Base-by-base conservation (phyloP, 2,113 vertebrate species). In the Oryctolagus cuniculus region DNA sequence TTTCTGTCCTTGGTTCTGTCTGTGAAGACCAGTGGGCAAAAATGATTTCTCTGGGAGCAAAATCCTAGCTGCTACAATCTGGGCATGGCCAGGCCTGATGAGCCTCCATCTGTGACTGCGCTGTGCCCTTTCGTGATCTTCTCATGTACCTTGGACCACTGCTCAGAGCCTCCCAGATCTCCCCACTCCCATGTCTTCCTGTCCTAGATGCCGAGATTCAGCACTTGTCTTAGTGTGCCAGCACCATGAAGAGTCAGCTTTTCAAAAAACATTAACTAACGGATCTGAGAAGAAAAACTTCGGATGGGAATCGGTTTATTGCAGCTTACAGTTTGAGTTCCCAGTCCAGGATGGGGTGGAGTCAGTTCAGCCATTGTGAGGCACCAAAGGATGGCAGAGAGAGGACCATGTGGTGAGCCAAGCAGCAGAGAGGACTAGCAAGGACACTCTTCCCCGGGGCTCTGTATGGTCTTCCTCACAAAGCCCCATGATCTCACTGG, bases 291-390 rank as follows among this genome's bases (percentile, higher is more conserved):
- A 19, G 55, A 58, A 58, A 15, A 58, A 19, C 19, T 58, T 58
- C 19, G 55, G 55, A 58, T 15, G 55, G 55, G 19, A 58, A 19
- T 58, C 19, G 55, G 55, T 44, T 44, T 44, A 44, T 44, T 44
- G 44, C 5, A 44, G 44, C 44, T 44, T 44, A 44, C 5, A 44
- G 44, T 44, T 44, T 44, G 55, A 58, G 55, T 16, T 58, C 55
- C 15, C 12, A 58, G 55, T 17, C 15, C 55, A 58, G 19, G 55
- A 58, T 58, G 13, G 55, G 55, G 13, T 19, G 55, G 44, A 58
- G 4, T 58, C 17, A 58, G 55, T 19, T 58, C 6, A 0, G 15
- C 16, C 15, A 44, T 1, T 44, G 44, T 6, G 3, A 2, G 4
- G 55, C 55, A 58, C 15, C 55, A 58, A 58, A 58, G 55, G 19